Evolutionary conservation across 2,797 vertebrate genomes (phyloP), one percentile per base, ranked within the genome.

Genomic region (Urosaurus nigricauda): DNA sequence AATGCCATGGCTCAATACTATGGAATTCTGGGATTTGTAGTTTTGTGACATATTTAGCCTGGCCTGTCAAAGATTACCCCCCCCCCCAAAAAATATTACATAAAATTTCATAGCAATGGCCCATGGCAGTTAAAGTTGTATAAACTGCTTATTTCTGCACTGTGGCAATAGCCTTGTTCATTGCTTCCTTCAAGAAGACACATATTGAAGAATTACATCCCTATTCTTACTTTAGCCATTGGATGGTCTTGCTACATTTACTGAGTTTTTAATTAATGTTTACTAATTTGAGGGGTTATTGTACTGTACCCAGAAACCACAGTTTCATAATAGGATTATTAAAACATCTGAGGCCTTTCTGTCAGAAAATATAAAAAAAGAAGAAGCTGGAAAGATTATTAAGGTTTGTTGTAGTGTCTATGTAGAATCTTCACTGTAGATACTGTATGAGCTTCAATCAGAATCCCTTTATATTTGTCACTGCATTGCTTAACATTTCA

Each of bases 381-480:
- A 53, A 47, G 40, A 71, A 14, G 83, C 88, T 83, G 85, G 32
- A 90, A 91, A 83, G 24, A 91, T 56, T 90, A 40, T 32, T 32
- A 68, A 70, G 29, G 84, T 93, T 93, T 94, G 73, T 75, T 91
- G 78, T 75, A 93, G 56, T 95, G 56, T 89, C 40, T 81, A 78
- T 89, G 24, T 29, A 47, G 43, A 40, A 47, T 47, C 35, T 77
- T 47, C 13, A 75, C 37, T 75, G 89, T 35, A 91, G 40, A 84
- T 92, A 90, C 85, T 89, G 79, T 87, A 87, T 89, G 81, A 90
- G 90, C 90, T 87, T 91, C 89, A 84, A 81, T 26, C 89, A 88
- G 93, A 94, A 92, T 92, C 91, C 63, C 63, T 95, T 94, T 95
- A 92, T 93, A 95, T 94, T 95, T 83, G 79, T 73, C 71, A 85